Evolutionary conservation across 2,888 invertebrate genomes (phyloP), one percentile per base, ranked within the genome.

Genomic region (Perdita meconis): DNA sequence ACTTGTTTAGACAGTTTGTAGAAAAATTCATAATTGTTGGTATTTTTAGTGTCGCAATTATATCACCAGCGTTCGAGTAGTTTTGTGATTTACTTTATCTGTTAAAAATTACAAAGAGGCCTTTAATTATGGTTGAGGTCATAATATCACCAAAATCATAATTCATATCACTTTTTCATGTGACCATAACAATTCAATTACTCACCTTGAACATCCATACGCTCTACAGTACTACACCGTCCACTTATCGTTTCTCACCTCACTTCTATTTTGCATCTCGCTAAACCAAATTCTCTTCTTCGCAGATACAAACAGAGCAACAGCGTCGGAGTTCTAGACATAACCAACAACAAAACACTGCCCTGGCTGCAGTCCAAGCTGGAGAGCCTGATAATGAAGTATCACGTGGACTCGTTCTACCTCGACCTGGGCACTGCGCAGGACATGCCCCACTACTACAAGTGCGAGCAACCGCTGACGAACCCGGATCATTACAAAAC

Each of bases 401-500:
- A 97, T 86, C 95, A 96, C 65, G 95, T 99, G 2, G 96, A 97
- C 88, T 96, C 97, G 0, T 97, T 97, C 91, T 97, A 95, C 92
- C 94, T 97, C 63, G 98, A 97, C 90, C 93, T 96, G 88, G 98
- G 96, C 0, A 96, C 95, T 0, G 96, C 97, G 0, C 96, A 96
- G 79, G 96, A 97, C 84, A 95, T 98, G 94, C 98, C 98, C 0
- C 96, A 96, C 88, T 97, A 97, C 90, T 97, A 97, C 89, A 95
- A 96, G 80, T 96, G 96, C 87, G 95, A 96, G 57, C 94, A 95
- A 72, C 94, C 94, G 0, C 88, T 97, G 4, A 94, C 94, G 0
- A 97, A 97, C 89, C 97, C 97, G 0, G 98, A 98, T 88, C 95
- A 96, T 81, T 97, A 97, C 89, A 96, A 96, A 80, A 95, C 95